Evolutionary conservation across 2,113 vertebrate genomes (phyloP).

Genomic region (Epinephelus fuscoguttatus): DNA sequence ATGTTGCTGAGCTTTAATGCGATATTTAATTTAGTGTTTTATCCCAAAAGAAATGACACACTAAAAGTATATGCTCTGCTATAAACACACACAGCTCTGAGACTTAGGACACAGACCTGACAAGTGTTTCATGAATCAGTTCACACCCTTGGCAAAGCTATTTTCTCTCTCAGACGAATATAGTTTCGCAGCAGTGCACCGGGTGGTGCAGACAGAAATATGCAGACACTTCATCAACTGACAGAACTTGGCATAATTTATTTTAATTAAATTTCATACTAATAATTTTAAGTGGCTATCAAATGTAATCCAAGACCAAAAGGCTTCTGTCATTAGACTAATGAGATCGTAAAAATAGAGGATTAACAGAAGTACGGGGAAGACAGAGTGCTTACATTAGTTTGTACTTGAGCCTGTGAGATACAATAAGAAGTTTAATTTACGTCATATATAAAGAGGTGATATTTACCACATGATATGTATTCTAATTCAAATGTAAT

Average conservation of each 20-base stretch:
- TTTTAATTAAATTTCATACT: constrained; percentile 9
- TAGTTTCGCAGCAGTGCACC: constrained; percentile 40
- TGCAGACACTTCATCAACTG: constrained; percentile 40
- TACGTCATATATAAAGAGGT: background rate
- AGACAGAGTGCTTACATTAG: background rate
- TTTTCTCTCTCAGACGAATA: constrained; percentile 73
- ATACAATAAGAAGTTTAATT: background rate
- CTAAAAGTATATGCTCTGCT: background rate
- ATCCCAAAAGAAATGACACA: background rate
- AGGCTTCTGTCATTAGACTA: background rate
- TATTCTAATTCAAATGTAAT: background rate
- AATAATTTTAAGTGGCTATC: constrained; percentile 28
- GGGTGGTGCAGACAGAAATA: constrained; percentile 59
- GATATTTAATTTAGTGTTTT: background rate
- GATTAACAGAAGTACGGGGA: background rate
- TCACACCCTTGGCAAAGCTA: constrained; percentile 48
- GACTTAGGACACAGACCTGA: constrained; percentile 36
- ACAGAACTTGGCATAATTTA: background rate
- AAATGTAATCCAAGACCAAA: constrained; percentile 8
- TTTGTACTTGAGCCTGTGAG: background rate
- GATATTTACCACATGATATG: background rate
- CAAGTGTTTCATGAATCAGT: constrained; percentile 69
- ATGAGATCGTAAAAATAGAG: constrained; percentile 13
- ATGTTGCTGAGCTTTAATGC: background rate
- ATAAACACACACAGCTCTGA: constrained; percentile 21